These are phyloP conservation scores for Alouatta palliata DNA, from an alignment of 2,113 vertebrate species.

Conservation along the genomic window DNA sequence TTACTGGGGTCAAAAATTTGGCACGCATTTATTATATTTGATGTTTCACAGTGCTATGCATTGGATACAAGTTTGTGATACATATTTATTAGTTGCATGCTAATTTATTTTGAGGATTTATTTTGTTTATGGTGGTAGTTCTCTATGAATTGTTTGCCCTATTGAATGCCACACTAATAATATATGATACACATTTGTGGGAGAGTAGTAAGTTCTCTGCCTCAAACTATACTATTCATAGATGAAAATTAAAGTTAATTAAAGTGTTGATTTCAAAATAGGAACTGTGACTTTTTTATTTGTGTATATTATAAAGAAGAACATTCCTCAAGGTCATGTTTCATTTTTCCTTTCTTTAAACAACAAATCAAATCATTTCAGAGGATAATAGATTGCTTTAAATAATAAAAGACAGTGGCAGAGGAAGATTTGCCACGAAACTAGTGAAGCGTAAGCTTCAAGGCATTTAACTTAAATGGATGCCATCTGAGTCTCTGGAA, in stretches of 20 bases:
- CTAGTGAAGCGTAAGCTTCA: neutral
- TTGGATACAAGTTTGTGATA: neutral
- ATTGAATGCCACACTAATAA: conserved; percentile 53
- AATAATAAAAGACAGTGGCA: neutral
- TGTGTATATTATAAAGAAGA: conserved; percentile 24
- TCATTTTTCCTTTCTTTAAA: neutral
- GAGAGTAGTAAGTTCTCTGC: conserved; percentile 1
- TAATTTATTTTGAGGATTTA: conserved; percentile 54
- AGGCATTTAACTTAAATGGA: neutral
- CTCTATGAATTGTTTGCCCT: conserved; percentile 50
- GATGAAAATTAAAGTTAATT: conserved; percentile 76
- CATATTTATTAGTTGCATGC: conserved; percentile 28
- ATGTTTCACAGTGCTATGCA: neutral
- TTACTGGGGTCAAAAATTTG: conserved; percentile 1
- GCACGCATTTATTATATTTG: neutral
- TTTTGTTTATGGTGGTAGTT: conserved; percentile 62
- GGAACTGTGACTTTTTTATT: conserved; percentile 59
- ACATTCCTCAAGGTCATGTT: neutral
- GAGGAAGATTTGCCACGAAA: neutral
- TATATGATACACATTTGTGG: conserved; percentile 35
- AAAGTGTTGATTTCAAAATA: conserved; percentile 66
- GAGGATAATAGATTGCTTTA: neutral
- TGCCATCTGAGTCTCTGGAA: neutral
- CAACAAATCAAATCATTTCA: neutral
- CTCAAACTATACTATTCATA: conserved; percentile 65